phyloP scores from a whole-genome alignment of 2,888 invertebrate genomes.

The Rhagonycha fulva region DNA sequence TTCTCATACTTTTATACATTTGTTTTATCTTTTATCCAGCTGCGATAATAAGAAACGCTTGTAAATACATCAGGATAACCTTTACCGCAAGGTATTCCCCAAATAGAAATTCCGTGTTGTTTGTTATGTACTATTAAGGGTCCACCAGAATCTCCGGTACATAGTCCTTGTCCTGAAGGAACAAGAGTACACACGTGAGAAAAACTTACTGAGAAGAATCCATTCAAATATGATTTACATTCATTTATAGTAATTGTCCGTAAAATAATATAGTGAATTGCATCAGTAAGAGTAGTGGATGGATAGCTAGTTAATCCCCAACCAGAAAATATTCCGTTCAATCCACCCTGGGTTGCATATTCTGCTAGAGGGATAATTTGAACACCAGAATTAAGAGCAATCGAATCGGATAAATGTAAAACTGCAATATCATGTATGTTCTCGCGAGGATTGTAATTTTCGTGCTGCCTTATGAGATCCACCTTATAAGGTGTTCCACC shows the following conservation, averaged over 20 bases:
- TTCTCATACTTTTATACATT: neutral
- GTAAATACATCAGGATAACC: conserved; percentile 3
- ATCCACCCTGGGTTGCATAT: neutral
- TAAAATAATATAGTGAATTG: conserved; percentile 60
- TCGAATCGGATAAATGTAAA: conserved; percentile 18
- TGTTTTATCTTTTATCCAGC: neutral
- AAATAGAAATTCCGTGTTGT: conserved; percentile 1
- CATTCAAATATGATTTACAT: neutral
- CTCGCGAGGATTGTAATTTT: conserved; percentile 49
- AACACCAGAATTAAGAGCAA: neutral
- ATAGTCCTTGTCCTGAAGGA: neutral
- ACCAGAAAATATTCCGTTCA: conserved; percentile 17
- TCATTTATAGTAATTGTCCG: conserved; percentile 55
- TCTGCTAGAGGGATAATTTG: neutral
- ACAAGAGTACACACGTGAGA: neutral
- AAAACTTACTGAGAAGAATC: neutral
- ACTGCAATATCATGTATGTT: conserved; percentile 33
- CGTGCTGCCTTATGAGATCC: conserved; percentile 52
- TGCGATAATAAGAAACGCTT: neutral
- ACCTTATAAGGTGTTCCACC: conserved; percentile 56
- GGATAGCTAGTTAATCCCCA: conserved; percentile 51
- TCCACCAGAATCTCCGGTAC: neutral
- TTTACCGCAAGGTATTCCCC: neutral
- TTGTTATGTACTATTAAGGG: neutral
- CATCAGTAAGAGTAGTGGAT: conserved; percentile 59